Conservation (phyloP, 2,113 vertebrate genomes). For the Pteropus alecto region DNA sequence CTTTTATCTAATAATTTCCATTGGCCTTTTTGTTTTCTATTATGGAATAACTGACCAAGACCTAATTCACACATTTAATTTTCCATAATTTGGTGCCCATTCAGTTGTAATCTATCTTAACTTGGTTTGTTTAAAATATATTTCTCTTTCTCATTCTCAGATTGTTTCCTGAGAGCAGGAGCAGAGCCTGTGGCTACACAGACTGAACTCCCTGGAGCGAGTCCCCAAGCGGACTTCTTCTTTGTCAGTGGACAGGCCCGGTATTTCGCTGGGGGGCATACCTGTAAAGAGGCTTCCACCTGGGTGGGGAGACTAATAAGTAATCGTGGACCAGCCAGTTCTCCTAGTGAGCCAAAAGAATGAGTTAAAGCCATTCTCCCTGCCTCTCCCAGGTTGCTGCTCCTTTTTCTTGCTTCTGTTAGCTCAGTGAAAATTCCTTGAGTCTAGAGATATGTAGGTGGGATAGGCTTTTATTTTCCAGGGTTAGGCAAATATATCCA, state of each 20-base stretch:
- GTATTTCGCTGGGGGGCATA: not conserved
- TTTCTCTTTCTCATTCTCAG: not conserved
- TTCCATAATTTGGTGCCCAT: not conserved
- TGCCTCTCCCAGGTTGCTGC: too few relatives aligned
- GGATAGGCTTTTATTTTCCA: not conserved
- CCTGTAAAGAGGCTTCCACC: not conserved
- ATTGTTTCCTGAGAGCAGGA: not conserved
- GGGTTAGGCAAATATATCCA: not conserved
- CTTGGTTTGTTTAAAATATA: not conserved
- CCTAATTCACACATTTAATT: not conserved
- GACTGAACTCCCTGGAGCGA: not conserved
- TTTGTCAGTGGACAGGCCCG: not conserved
- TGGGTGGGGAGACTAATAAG: not conserved
- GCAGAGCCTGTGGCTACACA: not conserved
- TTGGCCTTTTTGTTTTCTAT: not conserved
- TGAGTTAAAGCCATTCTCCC: not conserved
- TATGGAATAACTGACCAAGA: not conserved
- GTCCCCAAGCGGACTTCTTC: not conserved
- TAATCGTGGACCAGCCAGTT: not conserved
- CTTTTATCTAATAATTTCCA: not conserved
- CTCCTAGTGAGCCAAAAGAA: not conserved
- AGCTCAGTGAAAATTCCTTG: not conserved
- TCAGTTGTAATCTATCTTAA: not conserved
- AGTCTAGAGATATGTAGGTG: not conserved
- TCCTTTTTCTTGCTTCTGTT: not conserved